A percentile compares a stretch with the other conserved stretches of the same genome.
phyloP scores from a whole-genome alignment of 2,888 invertebrate genomes.

The Parapristionchus giblindavisi region DNA sequence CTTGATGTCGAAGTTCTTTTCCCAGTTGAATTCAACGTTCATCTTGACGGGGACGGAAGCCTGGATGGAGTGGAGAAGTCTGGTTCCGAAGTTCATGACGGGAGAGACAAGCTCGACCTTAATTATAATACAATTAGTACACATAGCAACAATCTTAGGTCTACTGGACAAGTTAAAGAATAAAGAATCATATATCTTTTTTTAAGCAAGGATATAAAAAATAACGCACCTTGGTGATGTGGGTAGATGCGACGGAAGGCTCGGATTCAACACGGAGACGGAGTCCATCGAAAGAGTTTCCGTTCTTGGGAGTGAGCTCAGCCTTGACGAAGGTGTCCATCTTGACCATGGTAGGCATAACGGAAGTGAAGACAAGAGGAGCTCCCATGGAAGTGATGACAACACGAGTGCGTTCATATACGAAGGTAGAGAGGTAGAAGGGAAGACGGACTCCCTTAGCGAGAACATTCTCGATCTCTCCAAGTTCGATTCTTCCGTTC shows the following conservation, averaged over 20 bases:
- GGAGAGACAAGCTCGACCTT: conserved; percentile 55
- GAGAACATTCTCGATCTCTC: conserved; percentile 38
- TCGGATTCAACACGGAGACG: conserved; percentile 36
- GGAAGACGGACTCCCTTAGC: conserved; percentile 25
- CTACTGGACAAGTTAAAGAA: too few relatives aligned
- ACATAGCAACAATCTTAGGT: too few relatives aligned
- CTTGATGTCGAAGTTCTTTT: conserved; percentile 44
- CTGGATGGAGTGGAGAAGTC: conserved; percentile 50
- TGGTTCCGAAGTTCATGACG: conserved; percentile 54
- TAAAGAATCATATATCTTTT: too few relatives aligned
- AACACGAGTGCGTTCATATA: conserved; percentile 43
- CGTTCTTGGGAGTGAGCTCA: conserved; percentile 34
- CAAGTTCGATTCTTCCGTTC: conserved; percentile 17
- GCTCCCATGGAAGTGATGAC: conserved; percentile 59
- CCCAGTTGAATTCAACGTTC: conserved; percentile 37
- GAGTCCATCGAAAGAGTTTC: conserved; percentile 39
- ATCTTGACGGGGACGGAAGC: conserved; percentile 55
- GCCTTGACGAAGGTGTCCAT: conserved; percentile 38
- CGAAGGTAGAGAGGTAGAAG: conserved; percentile 40
- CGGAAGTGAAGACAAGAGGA: conserved; percentile 50
- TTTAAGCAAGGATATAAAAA: too few relatives aligned
- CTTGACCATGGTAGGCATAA: conserved; percentile 48
- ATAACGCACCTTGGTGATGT: conserved; percentile 48
- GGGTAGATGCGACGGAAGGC: conserved; percentile 40
- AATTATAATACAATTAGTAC: too few relatives aligned